Evolutionary conservation across 2,888 invertebrate genomes (phyloP).

Genomic region (Rhingia campestris): DNA sequence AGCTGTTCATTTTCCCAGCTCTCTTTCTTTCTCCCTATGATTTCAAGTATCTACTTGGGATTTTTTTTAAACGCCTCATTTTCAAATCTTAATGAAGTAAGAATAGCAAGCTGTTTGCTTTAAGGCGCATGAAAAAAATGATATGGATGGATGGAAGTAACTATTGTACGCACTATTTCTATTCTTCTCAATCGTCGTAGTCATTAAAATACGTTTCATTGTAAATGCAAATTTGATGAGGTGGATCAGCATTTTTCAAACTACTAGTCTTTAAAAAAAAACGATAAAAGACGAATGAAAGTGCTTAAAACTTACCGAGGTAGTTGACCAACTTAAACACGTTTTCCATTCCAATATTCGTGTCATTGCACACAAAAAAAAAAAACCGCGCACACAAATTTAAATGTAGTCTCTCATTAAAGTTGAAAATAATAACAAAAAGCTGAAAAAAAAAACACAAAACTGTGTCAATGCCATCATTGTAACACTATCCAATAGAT

Average conservation of each 20-base stretch:
- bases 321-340: conserved; percentile 30
- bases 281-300: not conserved
- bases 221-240: conserved; percentile 31
- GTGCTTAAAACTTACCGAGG: not conserved
- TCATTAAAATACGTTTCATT: conserved; percentile 19
- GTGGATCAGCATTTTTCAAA: conserved; percentile 1
- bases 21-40: not conserved
- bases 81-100: conserved; percentile 25
- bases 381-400: not conserved
- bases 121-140: not conserved
- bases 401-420: conserved; percentile 29
- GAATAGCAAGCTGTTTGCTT: not conserved
- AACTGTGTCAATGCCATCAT: conserved; percentile 55
- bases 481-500: conserved; percentile 54
- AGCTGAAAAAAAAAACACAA: conserved; percentile 13
- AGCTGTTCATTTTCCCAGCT: conserved; percentile 41
- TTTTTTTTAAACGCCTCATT: conserved; percentile 7
- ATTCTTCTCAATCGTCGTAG: not conserved
- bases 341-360: conserved; percentile 30
- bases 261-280: not conserved
- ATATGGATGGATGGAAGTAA: not conserved
- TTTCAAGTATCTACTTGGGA: conserved; percentile 21
- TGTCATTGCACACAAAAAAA: not conserved
- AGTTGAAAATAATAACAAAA: conserved; percentile 27
- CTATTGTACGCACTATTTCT: conserved; percentile 5